Conservation (phyloP, 2,113 vertebrate species). For the Axis porcinus region DNA sequence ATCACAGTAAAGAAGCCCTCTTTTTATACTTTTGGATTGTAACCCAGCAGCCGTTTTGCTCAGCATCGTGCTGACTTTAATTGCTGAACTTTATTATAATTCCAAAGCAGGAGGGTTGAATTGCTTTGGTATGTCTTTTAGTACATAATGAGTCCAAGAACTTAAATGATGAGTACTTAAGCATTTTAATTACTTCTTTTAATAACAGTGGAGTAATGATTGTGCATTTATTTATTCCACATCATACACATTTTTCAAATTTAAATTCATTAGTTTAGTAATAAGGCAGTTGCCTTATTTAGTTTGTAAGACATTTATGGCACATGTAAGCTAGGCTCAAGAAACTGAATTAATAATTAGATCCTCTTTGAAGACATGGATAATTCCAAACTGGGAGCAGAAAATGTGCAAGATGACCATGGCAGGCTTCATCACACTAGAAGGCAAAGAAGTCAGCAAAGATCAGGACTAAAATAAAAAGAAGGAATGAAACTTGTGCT, state of each 20-base stretch:
- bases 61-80: background rate
- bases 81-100: constrained; percentile 8
- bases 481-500: background rate
- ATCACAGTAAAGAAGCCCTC: background rate
- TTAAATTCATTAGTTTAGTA: background rate
- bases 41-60: background rate
- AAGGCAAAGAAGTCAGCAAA: background rate
- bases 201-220: background rate
- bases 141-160: background rate
- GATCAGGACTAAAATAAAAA: background rate
- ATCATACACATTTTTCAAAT: background rate
- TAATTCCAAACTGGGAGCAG: background rate
- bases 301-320: constrained; percentile 16
- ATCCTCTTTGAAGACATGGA: background rate
- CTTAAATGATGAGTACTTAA: background rate
- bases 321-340: background rate
- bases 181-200: constrained; percentile 40
- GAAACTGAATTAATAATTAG: constrained; percentile 25
- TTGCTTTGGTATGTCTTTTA: constrained; percentile 2
- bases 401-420: background rate
- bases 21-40: background rate
- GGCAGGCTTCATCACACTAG: background rate
- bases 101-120: background rate
- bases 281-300: background rate
- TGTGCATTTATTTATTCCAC: background rate